Evolutionary conservation across 2,888 invertebrate genomes (phyloP).

Genomic region (Elysia crispata): DNA sequence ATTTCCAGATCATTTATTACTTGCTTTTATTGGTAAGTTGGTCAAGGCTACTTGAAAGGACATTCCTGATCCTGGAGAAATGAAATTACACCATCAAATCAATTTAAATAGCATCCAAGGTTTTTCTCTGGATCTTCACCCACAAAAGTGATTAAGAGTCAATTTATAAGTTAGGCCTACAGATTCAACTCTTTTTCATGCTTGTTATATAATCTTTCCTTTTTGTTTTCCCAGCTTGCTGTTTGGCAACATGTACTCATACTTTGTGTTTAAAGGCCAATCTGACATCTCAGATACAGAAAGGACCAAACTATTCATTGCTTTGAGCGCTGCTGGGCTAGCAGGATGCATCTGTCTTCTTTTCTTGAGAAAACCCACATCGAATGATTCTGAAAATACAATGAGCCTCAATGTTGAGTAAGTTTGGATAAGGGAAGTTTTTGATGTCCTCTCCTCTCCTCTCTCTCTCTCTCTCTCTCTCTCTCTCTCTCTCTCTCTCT

Average conservation of each 20-base stretch:
- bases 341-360: conserved; percentile 82
- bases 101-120: no score
- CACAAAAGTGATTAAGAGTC: no score
- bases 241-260: conserved; percentile 96
- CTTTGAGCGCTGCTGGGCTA: conserved; percentile 83
- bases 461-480: background rate
- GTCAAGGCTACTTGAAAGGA: no score
- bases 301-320: conserved; percentile 88
- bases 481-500: no score
- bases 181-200: background rate
- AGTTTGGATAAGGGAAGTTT: background rate
- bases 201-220: background rate
- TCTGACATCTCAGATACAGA: conserved; percentile 85
- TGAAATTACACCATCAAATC: no score
- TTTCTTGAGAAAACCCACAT: conserved; percentile 67
- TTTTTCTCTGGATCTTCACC: no score
- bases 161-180: no score
- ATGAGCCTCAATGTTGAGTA: conserved; percentile 66
- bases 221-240: conserved; percentile 85
- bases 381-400: conserved; percentile 53
- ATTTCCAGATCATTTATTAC: no score
- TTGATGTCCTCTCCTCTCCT: background rate
- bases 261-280: conserved; percentile 91
- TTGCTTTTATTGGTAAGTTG: no score
- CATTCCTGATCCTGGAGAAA: no score